Evolutionary conservation across 2,113 vertebrate species (phyloP).

Genomic region (Pelecanus crispus): DNA sequence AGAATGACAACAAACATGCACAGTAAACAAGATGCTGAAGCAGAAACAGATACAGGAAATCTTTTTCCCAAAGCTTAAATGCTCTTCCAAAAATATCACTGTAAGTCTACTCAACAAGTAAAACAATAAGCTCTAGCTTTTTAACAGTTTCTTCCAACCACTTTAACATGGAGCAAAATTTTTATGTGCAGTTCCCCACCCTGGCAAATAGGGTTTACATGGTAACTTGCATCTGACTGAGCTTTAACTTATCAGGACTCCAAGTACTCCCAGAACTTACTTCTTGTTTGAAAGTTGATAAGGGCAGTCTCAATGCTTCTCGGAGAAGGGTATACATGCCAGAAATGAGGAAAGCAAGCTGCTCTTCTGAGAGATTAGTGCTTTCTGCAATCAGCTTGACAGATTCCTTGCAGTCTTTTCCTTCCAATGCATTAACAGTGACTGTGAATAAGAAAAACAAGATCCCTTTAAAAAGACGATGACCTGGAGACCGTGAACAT

Average conservation of each 20-base stretch:
- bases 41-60: not conserved
- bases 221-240: accelerated
- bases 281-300: constrained; percentile 78
- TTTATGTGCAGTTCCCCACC: not conserved
- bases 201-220: not conserved
- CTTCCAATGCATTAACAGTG: constrained; percentile 80
- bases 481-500: not conserved
- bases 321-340: constrained; percentile 80
- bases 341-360: constrained; percentile 75
- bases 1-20: not conserved
- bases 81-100: not conserved
- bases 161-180: not conserved
- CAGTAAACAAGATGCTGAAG: not conserved
- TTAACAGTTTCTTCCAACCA: not conserved
- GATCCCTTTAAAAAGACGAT: not conserved
- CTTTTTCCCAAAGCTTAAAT: not conserved
- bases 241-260: not conserved
- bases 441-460: constrained; percentile 63
- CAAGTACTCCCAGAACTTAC: constrained; percentile 44
- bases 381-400: constrained; percentile 71
- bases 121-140: not conserved
- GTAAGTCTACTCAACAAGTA: not conserved
- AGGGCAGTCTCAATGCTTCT: constrained; percentile 78
- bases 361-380: constrained; percentile 72
- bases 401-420: constrained; percentile 80